These are phyloP conservation scores for Gobiocypris rarus DNA, from an alignment of 2,113 vertebrate genomes.

Conservation along the genomic window DNA sequence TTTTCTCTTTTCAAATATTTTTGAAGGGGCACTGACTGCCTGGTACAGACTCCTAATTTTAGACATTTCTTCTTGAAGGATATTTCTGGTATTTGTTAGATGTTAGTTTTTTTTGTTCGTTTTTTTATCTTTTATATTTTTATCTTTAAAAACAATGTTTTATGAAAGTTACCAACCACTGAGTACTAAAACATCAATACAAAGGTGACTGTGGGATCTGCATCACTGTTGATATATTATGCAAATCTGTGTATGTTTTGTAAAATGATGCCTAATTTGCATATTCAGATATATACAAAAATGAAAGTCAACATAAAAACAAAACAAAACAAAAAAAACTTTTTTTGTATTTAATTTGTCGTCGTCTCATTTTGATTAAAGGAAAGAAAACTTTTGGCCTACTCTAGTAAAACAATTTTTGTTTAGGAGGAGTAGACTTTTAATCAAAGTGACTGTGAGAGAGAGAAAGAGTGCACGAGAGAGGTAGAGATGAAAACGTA, in stretches of 20 bases:
- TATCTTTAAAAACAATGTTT: not conserved
- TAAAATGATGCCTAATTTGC: not conserved
- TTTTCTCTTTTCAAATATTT: not conserved
- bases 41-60: not conserved
- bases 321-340: no score
- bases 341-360: not conserved
- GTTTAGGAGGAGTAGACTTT: not conserved
- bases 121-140: not conserved
- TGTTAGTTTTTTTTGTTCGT: no score
- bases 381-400: not conserved
- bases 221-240: not conserved
- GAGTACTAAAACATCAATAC: not conserved
- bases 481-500: slow-evolving; percentile 18
- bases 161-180: not conserved
- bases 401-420: not conserved
- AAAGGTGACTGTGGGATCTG: not conserved
- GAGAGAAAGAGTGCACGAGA: not conserved
- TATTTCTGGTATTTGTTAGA: not conserved
- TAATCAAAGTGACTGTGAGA: not conserved
- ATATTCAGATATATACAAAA: no score
- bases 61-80: not conserved
- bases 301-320: no score
- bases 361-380: not conserved
- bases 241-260: not conserved
- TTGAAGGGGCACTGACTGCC: not conserved